Conservation (phyloP, 2,888 invertebrate genomes). For the Conomelus anceps region DNA sequence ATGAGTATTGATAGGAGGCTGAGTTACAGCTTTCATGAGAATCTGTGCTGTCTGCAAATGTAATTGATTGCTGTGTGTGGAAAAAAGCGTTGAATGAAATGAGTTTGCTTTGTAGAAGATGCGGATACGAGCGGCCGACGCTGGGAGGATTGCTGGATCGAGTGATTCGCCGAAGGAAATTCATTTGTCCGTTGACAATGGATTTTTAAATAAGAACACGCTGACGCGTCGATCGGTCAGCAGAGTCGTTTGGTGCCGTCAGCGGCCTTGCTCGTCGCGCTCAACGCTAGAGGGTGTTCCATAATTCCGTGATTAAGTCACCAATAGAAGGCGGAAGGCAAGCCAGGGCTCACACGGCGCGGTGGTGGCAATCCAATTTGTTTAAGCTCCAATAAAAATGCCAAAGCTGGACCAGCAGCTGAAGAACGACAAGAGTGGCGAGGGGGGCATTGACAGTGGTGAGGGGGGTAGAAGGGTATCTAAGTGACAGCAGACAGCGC, state of each 20-base stretch:
- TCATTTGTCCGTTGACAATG: background rate
- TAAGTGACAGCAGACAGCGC: constrained; percentile 9
- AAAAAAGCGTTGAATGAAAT: background rate
- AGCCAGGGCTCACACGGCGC: background rate
- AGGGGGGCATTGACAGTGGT: background rate
- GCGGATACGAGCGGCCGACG: background rate
- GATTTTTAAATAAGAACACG: background rate
- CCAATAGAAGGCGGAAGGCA: background rate
- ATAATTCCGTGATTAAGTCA: background rate
- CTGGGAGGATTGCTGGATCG: too few species aligned
- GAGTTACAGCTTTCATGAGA: background rate
- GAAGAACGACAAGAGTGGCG: background rate
- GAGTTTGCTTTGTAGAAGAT: background rate
- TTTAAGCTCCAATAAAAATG: constrained; percentile 10
- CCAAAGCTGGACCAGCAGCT: background rate
- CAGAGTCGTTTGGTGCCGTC: background rate
- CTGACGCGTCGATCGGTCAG: background rate
- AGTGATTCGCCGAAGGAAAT: background rate
- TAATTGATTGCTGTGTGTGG: background rate
- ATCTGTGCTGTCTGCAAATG: background rate
- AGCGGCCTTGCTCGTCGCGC: too few species aligned
- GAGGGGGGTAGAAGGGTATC: background rate
- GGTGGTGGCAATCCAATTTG: constrained; percentile 1
- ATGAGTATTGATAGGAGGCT: background rate
- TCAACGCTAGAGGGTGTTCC: too few species aligned